Evolutionary conservation across 2,888 invertebrate genomes (phyloP), one percentile per base, ranked within the genome.

Genomic region (Branchellion lobata): DNA sequence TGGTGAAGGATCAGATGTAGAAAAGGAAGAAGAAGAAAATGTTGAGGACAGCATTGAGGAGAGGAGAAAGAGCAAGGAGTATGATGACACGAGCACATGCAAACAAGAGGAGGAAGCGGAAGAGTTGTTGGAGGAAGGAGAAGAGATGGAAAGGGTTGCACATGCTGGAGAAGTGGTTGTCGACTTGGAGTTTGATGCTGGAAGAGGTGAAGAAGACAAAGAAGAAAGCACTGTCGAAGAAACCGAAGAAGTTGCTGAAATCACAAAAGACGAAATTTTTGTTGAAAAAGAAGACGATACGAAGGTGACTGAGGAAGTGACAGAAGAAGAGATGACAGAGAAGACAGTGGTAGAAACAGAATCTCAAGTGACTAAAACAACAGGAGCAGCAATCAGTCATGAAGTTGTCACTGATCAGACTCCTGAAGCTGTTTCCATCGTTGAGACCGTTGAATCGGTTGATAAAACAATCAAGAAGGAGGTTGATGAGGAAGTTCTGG

Each of bases 1-100:
- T 34, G 75, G 31, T 72, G 80, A 78, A 78, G 72, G 33, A 71
- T 24, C 51, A 31, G 2, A 33, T 21, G 34, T 3, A 31, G 72
- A 53, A 69, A 24, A 18, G 3, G 33, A 36, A 78, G 40, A 14
- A 33, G 77, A 77, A 61, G n/a, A n/a, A n/a, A 33, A 77, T 65
- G 18, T 65, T 14, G 5, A 77, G 61, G 31, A 65, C 21, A n/a
- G n/a, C n/a, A n/a, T n/a, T n/a, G n/a, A n/a, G n/a, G n/a, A n/a
- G n/a, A n/a, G n/a, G n/a, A n/a, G n/a, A n/a, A n/a, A n/a, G n/a
- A n/a, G n/a, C n/a, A n/a, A n/a, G n/a, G n/a, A n/a, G n/a, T n/a
- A n/a, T n/a, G n/a, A n/a, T n/a, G n/a, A n/a, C n/a, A n/a, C n/a
- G n/a, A n/a, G n/a, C n/a, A n/a, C n/a, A n/a, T n/a, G n/a, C n/a